These are phyloP conservation scores for Silvanus unidentatus DNA, from an alignment of 2,888 invertebrate species.

Conservation along the genomic window DNA sequence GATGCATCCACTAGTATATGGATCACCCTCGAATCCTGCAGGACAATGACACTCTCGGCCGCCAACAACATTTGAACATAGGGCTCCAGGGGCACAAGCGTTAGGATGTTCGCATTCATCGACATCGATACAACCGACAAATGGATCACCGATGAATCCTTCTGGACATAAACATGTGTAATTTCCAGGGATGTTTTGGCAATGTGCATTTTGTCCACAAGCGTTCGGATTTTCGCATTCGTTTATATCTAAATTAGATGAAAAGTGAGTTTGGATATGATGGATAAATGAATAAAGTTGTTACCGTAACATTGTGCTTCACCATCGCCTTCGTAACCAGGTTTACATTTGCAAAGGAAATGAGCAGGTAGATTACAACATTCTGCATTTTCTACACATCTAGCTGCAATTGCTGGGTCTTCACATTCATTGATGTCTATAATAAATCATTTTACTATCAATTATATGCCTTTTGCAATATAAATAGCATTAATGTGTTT, in stretches of 20 bases:
- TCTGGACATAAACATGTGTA: constrained; percentile 79
- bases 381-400: constrained; percentile 87
- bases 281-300: too few relatives aligned
- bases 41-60: constrained; percentile 81
- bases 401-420: constrained; percentile 73
- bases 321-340: constrained; percentile 87
- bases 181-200: constrained; percentile 80
- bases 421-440: constrained; percentile 91
- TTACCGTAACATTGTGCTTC: constrained; percentile 79
- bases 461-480: too few relatives aligned
- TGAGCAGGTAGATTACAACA: constrained; percentile 93
- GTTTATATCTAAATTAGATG: constrained; percentile 66
- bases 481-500: too few relatives aligned
- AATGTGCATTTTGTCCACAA: constrained; percentile 76
- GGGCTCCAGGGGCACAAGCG: constrained; percentile 73
- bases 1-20: constrained; percentile 62
- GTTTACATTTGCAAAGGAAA: constrained; percentile 89
- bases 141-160: constrained; percentile 81
- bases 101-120: constrained; percentile 71
- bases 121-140: constrained; percentile 70
- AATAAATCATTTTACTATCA: too few relatives aligned
- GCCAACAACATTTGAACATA: constrained; percentile 75
- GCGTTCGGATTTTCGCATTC: constrained; percentile 78
- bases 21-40: constrained; percentile 71
- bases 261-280: constrained; percentile 3